phyloP scores from a whole-genome alignment of 1,140 invertebrate species.

The Argopecten irradians region DNA sequence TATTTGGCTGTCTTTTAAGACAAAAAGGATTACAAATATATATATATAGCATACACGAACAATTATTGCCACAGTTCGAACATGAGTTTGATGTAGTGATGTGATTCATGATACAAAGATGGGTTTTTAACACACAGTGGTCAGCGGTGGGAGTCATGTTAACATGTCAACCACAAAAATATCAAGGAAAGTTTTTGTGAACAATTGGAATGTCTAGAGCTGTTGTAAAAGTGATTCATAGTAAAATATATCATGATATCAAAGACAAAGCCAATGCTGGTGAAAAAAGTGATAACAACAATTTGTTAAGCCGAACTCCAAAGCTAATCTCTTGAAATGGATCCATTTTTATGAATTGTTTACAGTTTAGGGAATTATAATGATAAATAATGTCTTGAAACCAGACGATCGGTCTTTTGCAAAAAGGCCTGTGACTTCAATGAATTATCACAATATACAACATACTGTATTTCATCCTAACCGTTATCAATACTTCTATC shows the following conservation, averaged over 20 bases:
- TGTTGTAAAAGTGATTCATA: background rate
- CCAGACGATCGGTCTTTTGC: background rate
- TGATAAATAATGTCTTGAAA: background rate
- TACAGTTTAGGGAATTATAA: no score
- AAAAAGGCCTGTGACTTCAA: background rate
- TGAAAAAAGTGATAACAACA: no score
- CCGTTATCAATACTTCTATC: background rate
- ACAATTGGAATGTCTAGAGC: background rate
- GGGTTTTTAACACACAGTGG: background rate
- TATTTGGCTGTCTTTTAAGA: background rate
- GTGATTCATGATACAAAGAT: conserved; percentile 1
- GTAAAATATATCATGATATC: background rate
- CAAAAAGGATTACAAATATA: background rate
- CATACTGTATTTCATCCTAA: background rate
- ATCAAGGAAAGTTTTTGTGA: conserved; percentile 4
- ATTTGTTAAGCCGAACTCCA: background rate
- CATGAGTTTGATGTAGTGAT: background rate
- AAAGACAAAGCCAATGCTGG: no score
- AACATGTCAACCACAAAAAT: background rate
- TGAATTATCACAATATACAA: background rate
- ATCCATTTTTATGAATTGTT: background rate
- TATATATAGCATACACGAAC: background rate
- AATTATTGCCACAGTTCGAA: conserved; percentile 2
- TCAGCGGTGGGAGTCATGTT: background rate
- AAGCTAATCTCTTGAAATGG: background rate